A percentile compares a stretch with the other conserved stretches of the same genome.
phyloP scores from a whole-genome alignment of 2,113 vertebrate species.

The Ageneiosus marmoratus region DNA sequence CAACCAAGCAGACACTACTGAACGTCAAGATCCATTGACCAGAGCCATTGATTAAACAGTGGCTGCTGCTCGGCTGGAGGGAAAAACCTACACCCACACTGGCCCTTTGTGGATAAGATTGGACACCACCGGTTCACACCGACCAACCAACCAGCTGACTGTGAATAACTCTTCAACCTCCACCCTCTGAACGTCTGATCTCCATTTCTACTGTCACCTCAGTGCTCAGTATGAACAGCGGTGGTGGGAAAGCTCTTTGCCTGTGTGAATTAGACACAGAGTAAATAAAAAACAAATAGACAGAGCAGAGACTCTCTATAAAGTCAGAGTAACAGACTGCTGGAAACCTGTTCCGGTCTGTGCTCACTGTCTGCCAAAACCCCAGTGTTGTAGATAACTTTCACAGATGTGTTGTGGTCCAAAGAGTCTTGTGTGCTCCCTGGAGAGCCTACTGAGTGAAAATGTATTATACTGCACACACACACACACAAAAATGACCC shows the following conservation, averaged over 20 bases:
- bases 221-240: not conserved
- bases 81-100: too few relatives aligned
- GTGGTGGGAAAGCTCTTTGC: not conserved
- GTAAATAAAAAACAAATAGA: not conserved
- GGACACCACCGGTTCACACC: too few relatives aligned
- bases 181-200: not conserved
- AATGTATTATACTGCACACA: conserved; percentile 4
- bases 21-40: too few relatives aligned
- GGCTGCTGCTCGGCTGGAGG: too few relatives aligned
- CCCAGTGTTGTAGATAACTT: not conserved
- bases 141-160: not conserved
- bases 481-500: not conserved
- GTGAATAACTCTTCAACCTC: not conserved
- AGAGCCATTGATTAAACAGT: too few relatives aligned
- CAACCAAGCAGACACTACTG: too few relatives aligned
- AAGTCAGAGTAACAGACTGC: not conserved
- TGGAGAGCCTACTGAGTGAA: conserved; percentile 23
- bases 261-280: not conserved
- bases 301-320: not conserved
- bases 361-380: not conserved
- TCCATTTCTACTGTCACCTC: not conserved
- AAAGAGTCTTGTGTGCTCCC: not conserved
- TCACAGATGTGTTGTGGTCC: conserved; percentile 19
- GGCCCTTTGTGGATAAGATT: too few relatives aligned
- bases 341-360: conserved; percentile 2